phyloP scores from a whole-genome alignment of 2,113 vertebrate genomes.

The Osmerus mordax region DNA sequence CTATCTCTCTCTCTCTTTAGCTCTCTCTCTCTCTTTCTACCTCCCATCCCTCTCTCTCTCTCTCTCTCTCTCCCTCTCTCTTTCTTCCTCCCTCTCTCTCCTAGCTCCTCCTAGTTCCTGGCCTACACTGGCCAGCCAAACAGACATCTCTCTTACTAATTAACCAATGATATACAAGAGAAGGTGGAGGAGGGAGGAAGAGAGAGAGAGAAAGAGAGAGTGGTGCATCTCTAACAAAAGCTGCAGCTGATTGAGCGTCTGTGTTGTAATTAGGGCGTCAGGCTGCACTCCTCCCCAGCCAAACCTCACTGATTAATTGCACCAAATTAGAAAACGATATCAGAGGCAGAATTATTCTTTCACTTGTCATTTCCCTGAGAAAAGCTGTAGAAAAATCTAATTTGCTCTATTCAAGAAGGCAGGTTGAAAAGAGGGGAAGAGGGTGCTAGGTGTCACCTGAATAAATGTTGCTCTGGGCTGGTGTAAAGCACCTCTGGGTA shows the following conservation, averaged over 20 bases:
- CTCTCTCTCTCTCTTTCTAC: too few species aligned
- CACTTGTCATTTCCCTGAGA: constrained; percentile 88
- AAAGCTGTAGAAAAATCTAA: constrained; percentile 49
- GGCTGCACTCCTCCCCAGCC: constrained; percentile 84
- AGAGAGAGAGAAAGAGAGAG: constrained; percentile 56
- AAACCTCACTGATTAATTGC: constrained; percentile 98
- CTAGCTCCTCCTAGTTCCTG: neutral
- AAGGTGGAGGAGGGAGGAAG: constrained; percentile 53
- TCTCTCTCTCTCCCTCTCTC: neutral
- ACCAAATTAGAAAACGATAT: constrained; percentile 99
- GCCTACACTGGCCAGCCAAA: constrained; percentile 82
- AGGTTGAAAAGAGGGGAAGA: constrained; percentile 83
- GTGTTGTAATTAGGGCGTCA: constrained; percentile 99
- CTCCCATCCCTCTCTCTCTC: too few species aligned
- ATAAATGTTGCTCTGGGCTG: constrained; percentile 77
- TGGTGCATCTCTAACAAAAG: constrained; percentile 91
- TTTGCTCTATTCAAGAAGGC: constrained; percentile 85
- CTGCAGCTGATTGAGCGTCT: constrained; percentile 99
- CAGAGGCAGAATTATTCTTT: constrained; percentile 97
- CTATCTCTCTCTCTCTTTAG: too few species aligned
- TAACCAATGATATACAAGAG: constrained; percentile 94
- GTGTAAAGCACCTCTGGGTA: constrained; percentile 14
- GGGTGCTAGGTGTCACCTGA: constrained; percentile 87
- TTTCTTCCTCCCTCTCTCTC: too few species aligned
- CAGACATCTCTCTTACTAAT: constrained; percentile 98